These are phyloP conservation scores for Sarotherodon lohbergeri DNA, from an alignment of 2,113 vertebrate species.

Conservation along the genomic window DNA sequence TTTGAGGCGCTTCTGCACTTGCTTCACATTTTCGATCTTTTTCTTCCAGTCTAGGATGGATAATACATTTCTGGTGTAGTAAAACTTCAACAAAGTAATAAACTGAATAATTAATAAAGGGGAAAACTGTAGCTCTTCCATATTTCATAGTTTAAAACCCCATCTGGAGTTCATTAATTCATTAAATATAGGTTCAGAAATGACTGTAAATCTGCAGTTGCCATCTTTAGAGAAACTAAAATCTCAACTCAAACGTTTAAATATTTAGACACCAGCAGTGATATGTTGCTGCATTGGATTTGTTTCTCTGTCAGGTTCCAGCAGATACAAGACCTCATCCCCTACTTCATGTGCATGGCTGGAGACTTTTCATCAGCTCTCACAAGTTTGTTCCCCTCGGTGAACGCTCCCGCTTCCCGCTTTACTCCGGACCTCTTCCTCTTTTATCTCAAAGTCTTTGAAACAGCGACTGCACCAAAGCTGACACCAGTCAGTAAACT, in stretches of 20 bases:
- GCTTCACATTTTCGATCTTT: neutral
- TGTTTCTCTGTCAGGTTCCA: conserved; percentile 14
- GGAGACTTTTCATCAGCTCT: conserved; percentile 39
- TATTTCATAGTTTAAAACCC: neutral
- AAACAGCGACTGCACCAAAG: conserved; percentile 45
- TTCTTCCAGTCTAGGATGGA: neutral
- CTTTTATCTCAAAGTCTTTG: conserved; percentile 60
- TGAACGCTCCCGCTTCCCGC: conserved; percentile 11
- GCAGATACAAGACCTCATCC: conserved; percentile 43
- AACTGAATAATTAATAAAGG: neutral
- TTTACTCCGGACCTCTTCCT: conserved; percentile 46
- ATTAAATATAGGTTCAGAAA: neutral
- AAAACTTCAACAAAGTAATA: neutral
- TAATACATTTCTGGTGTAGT: neutral
- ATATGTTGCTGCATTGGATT: neutral
- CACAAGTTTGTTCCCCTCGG: neutral
- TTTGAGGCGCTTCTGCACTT: neutral
- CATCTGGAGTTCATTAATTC: neutral
- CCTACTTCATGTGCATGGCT: conserved; percentile 52
- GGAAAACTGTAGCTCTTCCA: neutral
- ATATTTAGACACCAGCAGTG: neutral
- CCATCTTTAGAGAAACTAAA: neutral
- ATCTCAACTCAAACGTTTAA: neutral
- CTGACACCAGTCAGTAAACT: neutral
- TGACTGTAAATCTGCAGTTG: neutral